Evolutionary conservation across 2,797 vertebrate genomes (phyloP).

Genomic region (Scomberomorus guttatus): DNA sequence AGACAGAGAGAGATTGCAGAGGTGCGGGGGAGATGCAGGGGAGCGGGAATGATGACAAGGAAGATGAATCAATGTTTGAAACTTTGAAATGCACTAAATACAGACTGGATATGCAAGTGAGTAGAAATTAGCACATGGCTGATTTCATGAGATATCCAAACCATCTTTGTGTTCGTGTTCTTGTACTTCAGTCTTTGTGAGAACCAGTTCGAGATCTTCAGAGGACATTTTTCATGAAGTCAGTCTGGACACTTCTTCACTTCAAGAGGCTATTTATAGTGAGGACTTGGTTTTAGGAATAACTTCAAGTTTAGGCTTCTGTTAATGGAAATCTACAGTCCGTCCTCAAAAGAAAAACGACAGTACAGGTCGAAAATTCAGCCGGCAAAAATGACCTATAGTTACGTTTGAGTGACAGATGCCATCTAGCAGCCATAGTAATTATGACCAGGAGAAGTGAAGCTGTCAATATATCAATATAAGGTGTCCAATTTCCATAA

Average conservation of each 20-base stretch:
- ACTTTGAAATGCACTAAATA: constrained; percentile 54
- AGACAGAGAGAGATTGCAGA: constrained; percentile 47
- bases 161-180: background rate
- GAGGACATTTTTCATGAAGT: background rate
- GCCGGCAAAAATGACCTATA: too few relatives aligned
- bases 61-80: constrained; percentile 56
- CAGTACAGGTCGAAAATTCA: too few relatives aligned
- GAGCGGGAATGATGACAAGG: constrained; percentile 31
- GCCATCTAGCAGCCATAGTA: too few relatives aligned
- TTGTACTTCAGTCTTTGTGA: background rate
- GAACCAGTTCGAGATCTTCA: background rate
- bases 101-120: constrained; percentile 28
- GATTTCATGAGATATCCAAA: background rate
- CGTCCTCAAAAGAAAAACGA: too few relatives aligned
- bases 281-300: background rate
- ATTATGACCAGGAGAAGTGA: too few relatives aligned
- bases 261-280: background rate
- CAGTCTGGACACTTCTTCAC: background rate
- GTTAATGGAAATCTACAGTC: constrained; percentile 1
- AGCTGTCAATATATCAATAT: too few relatives aligned
- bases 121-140: background rate
- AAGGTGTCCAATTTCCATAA: too few relatives aligned
- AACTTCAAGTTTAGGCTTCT: background rate
- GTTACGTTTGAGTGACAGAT: too few relatives aligned
- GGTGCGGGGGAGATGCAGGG: constrained; percentile 37